Base-by-base conservation (phyloP, 1,140 invertebrate genomes). In the Drosophila pallidifrons region DNA sequence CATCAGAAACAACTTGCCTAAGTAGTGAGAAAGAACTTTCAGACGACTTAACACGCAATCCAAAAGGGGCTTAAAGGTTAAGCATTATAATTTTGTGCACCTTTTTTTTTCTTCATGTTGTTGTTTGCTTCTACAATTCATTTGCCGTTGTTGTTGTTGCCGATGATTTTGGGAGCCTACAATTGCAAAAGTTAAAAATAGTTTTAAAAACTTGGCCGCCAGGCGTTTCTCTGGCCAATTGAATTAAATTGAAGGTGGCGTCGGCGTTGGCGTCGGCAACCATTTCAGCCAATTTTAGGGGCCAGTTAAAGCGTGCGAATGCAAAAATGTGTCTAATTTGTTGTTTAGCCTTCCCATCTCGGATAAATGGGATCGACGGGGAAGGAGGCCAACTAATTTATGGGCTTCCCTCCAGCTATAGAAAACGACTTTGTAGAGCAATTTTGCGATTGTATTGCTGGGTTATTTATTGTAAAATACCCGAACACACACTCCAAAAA, bases 11-110 rank as follows among this genome's bases (percentile, higher is more conserved):
- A 52, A 71, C 78, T 71, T 76, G 77, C 38, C 77, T 76, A 61
- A 80, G 81, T 81, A 72, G 69, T 85, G 63, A 70, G 77, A 60
- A 85, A 71, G 75, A 79, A 68, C 68, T 76, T 76, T 72, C 74
- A 74, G 75, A 71, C 61, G 83, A 88, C 83, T 88, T 89, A 77
- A 81, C 83, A 88, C 83, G 83, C 83, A 83, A 88, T 88, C 83
- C 80, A 59, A 73, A 76, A 76, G 77, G 70, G 74, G 51, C 83
- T 88, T 89, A 83, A 89, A 89, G 83, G 85, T 83, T 89, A 78
- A 89, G 83, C 83, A 88, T 89, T 89, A 88, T 89, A 89, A 88
- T 89, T 87, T 88, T 70, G 83, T 71, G 75, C 72, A 88, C 80
- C 77, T 88, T 88, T 77, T 63, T 63, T 55, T 8, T 30, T 13